Evolutionary conservation across 2,888 invertebrate genomes (phyloP), one percentile per base, ranked within the genome.

Genomic region (Hirtodrosophila duncani): DNA sequence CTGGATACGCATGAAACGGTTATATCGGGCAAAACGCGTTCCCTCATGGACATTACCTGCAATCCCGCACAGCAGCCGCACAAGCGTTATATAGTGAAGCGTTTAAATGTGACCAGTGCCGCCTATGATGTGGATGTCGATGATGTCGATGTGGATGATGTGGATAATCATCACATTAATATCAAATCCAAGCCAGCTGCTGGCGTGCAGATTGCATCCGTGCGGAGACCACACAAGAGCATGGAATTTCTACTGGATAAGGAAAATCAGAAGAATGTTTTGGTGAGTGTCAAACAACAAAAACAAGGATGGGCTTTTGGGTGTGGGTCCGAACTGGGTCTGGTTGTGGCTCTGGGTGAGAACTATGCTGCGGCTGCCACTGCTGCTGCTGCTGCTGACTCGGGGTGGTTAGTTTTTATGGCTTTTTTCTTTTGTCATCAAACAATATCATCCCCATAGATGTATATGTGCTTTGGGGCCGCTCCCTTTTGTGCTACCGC

Each of bases 231-330:
- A 39, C 94, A 94, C 89, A 95, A 95, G 89, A 95, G 95, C 88
- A 96, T 96, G 96, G 96, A 96, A 91, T 96, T 96, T 89, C 91
- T 96, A 86, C 91, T 96, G 88, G 96, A 96, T 89, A 96, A 95
- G 89, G 94, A 95, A 87, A 95, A 94, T 89, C 93, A 95, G 85
- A 93, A 92, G 85, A 92, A 91, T 78, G 91, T 93, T 79, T 92
- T 94, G 94, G 95, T 95, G 85, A 92, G 93, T 89, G 36, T 10
- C 30, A 14, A n/a, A 9, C 6, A 33, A 17, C 10, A 21, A 37
- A 23, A 10, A 13, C n/a, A n/a, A n/a, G n/a, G n/a, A n/a, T n/a
- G n/a, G n/a, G n/a, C n/a, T n/a, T n/a, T n/a, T n/a, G n/a, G n/a
- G n/a, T n/a, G n/a, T n/a, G n/a, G n/a, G n/a, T n/a, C n/a, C n/a